Evolutionary conservation across 2,888 invertebrate genomes (phyloP).

Genomic region (Drosophila atroscutellata): DNA sequence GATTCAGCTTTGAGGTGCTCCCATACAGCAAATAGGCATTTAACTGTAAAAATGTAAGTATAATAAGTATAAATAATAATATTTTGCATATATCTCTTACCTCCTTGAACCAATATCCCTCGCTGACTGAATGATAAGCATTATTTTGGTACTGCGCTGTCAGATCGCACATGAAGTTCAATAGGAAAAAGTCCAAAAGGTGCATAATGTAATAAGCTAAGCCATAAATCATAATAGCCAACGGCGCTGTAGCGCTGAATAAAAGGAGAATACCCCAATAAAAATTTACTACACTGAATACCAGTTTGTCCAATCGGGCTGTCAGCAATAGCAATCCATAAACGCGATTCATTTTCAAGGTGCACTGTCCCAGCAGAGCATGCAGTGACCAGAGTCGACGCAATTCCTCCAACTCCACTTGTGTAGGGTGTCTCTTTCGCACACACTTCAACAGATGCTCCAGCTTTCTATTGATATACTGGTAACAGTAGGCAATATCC

Average conservation of each 20-base stretch:
- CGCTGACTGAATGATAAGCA: slow-evolving; percentile 4
- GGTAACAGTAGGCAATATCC: slow-evolving; percentile 47
- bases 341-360: slow-evolving; percentile 30
- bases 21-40: slow-evolving; percentile 46
- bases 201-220: neutral
- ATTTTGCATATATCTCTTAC: neutral
- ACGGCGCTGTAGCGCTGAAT: neutral
- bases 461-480: slow-evolving; percentile 42
- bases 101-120: slow-evolving; percentile 19
- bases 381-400: slow-evolving; percentile 52
- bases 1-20: slow-evolving; percentile 18
- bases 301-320: slow-evolving; percentile 40
- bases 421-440: neutral
- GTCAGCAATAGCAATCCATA: slow-evolving; percentile 46
- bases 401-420: slow-evolving; percentile 27
- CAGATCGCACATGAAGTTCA: slow-evolving; percentile 55
- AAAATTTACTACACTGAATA: slow-evolving; percentile 20
- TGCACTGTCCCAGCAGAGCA: slow-evolving; percentile 24
- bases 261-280: slow-evolving; percentile 50
- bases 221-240: slow-evolving; percentile 14
- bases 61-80: neutral
- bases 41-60: slow-evolving; percentile 27
- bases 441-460: slow-evolving; percentile 1
- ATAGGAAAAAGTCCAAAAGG: slow-evolving; percentile 41
- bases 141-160: slow-evolving; percentile 35